phyloP scores from a whole-genome alignment of 2,113 vertebrate genomes.

The Numenius arquata region DNA sequence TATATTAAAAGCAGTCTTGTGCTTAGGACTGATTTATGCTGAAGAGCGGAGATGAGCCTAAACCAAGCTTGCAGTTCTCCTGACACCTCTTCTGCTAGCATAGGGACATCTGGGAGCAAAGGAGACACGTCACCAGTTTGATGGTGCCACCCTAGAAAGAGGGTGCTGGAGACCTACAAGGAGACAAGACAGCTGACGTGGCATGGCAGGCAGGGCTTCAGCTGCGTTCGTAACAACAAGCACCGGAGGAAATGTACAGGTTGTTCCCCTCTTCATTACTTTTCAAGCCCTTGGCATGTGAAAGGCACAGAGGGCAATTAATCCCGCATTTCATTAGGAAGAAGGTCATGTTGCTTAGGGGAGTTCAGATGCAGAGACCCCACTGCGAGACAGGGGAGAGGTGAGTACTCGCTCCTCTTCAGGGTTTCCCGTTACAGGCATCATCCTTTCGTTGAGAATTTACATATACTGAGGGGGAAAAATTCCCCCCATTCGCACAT shows the following conservation, averaged over 20 bases:
- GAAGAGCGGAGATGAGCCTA: neutral
- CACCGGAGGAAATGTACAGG: neutral
- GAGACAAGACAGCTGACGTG: neutral
- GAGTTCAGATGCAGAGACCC: neutral
- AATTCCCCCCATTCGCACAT: neutral
- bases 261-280: neutral
- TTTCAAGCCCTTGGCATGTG: neutral
- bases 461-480: accelerated
- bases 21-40: conserved; percentile 8
- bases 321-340: neutral
- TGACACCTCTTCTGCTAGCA: neutral
- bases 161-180: neutral
- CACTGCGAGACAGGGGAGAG: neutral
- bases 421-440: neutral
- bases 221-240: neutral
- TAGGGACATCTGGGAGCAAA: neutral
- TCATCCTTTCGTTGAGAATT: neutral
- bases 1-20: conserved; percentile 9
- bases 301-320: neutral
- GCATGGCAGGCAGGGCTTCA: neutral
- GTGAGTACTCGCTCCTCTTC: neutral
- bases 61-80: neutral
- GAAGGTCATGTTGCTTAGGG: neutral
- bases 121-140: neutral
- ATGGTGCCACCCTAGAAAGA: neutral